Evolutionary conservation across 2,113 vertebrate species (phyloP), one percentile per base, ranked within the genome.

Genomic region (Verasper variegatus): DNA sequence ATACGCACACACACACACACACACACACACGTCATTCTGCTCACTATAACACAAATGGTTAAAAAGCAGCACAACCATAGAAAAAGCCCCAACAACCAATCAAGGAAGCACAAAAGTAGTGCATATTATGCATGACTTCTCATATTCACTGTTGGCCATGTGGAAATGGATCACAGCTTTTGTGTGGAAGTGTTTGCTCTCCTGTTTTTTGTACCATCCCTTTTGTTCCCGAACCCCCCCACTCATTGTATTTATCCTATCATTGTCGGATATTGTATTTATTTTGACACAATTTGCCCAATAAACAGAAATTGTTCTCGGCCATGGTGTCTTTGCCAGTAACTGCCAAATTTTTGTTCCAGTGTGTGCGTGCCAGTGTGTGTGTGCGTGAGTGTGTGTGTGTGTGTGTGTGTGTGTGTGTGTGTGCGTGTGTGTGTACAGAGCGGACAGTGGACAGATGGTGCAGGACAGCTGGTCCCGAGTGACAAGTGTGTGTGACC

Each of bases 401-500:
- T 57, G 68, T 40, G 58, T 31, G 58, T 60, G 31, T 37, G 27
- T 37, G 27, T 31, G 27, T 1, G 27, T 42, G 71, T 47, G 68
- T 80, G 71, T 64, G 69, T 49, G 5, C 31, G 56, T 58, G 56
- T 54, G 71, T 69, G 80, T 58, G 81, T 49, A 54, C 27, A 57
- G 71, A 86, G 82, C 45, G 74, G 88, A 89, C 88, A 87, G 80
- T 88, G 90, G 89, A 93, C 92, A 93, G 92, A 93, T 93, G 92
- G 91, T 81, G 88, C 81, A 71, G 84, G 92, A 91, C 92, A 93
- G 92, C 92, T 93, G 92, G 88, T 89, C 87, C 86, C 68, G 87
- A 91, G 91, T 90, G 91, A 92, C 91, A 89, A 91, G 91, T 90
- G 91, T 91, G 89, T 91, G 92, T 92, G 92, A 93, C 91, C 90